Base-by-base conservation (phyloP, 2,888 invertebrate species). In the Biston stratarius region DNA sequence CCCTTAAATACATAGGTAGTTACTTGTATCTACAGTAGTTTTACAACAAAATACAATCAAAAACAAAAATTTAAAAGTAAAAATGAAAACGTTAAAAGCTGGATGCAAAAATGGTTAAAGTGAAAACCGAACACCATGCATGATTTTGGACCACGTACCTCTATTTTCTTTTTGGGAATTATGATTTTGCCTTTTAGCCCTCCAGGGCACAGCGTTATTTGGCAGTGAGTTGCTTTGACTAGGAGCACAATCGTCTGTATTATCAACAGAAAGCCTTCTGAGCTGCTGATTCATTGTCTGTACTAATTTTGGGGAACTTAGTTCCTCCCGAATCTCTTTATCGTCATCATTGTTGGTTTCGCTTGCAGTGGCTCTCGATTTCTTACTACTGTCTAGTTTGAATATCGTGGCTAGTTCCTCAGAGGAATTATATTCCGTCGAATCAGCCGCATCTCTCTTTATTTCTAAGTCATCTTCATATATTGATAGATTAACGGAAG, bases 371-470 rank as follows among this genome's bases (percentile, higher is more conserved):
- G 69, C 66, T 44, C 72, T 76, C 61, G 77, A 70, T 77, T 84
- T 88, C 15, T 76, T 74, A 72, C 78, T 84, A 64, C 76, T 80
- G 55, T 89, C 88, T 67, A 90, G 76, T 76, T 95, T 95, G 81
- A 95, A 95, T 77, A 95, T 95, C 77, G 95, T 95, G 36, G 95
- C 95, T 74, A 95, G 86, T 81, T 95, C 95, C 80, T 95, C 95
- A 57, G 95, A 95, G 11, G 95, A 95, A 83, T 95, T 95, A 79
- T 95, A 95, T 82, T 95, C 95, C 64, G 95, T 95, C 15, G 94
- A 84, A 82, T 94, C 94, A 64, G 86, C 83, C 59, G 83, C 77
- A 66, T 93, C 91, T 74, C 83, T 91, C 74, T 87, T 92, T 70
- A 84, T 73, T 79, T 90, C 89, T 81, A 90, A 82, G 75, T 91